phyloP scores from a whole-genome alignment of 2,888 invertebrate genomes.

The Hydrotaea cyrtoneurina region DNA sequence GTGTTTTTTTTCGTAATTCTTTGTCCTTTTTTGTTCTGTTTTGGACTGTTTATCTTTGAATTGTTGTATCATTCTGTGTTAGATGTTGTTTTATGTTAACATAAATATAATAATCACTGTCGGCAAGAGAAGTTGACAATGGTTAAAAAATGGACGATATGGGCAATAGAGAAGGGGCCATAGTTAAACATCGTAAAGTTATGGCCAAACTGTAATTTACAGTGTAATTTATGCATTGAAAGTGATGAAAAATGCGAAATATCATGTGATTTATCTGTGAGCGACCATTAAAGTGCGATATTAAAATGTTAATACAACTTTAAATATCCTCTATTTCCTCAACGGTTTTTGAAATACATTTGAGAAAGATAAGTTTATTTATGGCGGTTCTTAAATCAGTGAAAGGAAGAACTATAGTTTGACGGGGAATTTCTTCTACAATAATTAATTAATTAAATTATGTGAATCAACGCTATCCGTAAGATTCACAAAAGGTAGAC shows the following conservation, averaged over 20 bases:
- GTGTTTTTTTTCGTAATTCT: not conserved
- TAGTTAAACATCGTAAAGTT: not conserved
- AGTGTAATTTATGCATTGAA: slow-evolving; percentile 29
- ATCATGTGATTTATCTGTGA: slow-evolving; percentile 23
- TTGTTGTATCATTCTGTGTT: slow-evolving; percentile 29
- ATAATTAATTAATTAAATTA: too few species aligned
- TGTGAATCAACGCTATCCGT: too few species aligned
- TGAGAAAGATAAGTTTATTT: not conserved
- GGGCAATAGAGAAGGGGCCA: not conserved
- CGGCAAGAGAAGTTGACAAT: slow-evolving; percentile 28
- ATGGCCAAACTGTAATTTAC: slow-evolving; percentile 9
- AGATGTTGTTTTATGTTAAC: slow-evolving; percentile 37
- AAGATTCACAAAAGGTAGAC: too few species aligned
- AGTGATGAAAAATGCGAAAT: slow-evolving; percentile 34
- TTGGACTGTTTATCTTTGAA: slow-evolving; percentile 29
- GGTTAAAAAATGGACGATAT: not conserved
- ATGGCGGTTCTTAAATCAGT: not conserved
- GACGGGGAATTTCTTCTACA: too few species aligned
- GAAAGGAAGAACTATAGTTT: too few species aligned
- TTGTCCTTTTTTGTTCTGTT: not conserved
- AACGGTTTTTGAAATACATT: not conserved
- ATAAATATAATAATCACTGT: slow-evolving; percentile 39
- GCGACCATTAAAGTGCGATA: slow-evolving; percentile 4
- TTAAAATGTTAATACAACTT: slow-evolving; percentile 30
- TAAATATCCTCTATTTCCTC: not conserved